These are phyloP conservation scores for Leptinotarsa undecemlineata DNA, from an alignment of 1,140 invertebrate species.

Conservation along the genomic window DNA sequence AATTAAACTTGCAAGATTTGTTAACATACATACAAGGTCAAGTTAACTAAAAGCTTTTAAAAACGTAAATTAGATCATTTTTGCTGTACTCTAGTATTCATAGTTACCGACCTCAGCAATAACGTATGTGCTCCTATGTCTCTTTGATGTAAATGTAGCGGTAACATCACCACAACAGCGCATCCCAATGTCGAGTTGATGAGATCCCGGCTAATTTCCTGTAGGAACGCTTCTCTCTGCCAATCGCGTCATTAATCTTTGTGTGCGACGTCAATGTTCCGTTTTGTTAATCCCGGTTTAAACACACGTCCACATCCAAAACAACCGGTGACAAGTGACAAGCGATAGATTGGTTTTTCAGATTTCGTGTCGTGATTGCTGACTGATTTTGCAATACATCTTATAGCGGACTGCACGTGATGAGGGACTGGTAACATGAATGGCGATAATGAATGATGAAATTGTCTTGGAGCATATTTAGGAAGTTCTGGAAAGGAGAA, in stretches of 20 bases:
- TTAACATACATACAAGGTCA: no score
- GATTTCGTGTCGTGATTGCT: constrained; percentile 45
- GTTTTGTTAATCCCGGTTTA: constrained; percentile 46
- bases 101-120: no score
- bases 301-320: constrained; percentile 43
- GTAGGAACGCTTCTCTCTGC: constrained; percentile 39
- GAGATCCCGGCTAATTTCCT: constrained; percentile 43
- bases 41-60: no score
- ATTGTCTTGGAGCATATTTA: no score
- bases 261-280: constrained; percentile 43
- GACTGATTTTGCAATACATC: background rate
- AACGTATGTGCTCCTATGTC: background rate
- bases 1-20: no score
- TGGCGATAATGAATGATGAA: no score
- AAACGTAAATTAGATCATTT: no score
- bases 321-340: constrained; percentile 49
- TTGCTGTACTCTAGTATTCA: no score
- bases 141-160: background rate
- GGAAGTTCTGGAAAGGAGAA: no score
- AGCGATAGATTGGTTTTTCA: constrained; percentile 49
- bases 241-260: constrained; percentile 49
- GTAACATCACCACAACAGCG: background rate
- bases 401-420: no score
- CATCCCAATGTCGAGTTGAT: constrained; percentile 10
- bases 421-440: no score